Conservation (phyloP, 1,140 invertebrate species). For the Palaemon carinicauda region DNA sequence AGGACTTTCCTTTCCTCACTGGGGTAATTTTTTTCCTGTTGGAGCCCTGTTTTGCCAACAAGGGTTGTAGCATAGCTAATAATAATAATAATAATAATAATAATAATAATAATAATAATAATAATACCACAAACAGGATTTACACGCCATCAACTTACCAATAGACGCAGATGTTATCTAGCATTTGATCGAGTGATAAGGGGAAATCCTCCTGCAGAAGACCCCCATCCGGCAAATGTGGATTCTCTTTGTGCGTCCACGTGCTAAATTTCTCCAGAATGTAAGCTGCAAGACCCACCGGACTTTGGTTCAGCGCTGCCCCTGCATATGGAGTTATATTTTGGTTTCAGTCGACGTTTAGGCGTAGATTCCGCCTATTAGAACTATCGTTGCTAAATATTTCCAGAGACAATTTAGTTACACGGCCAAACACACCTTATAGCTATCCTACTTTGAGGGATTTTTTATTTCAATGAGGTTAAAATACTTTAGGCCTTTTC, state of each 20-base stretch:
- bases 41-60: too few relatives aligned
- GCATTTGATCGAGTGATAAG: constrained; percentile 76
- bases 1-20: not conserved
- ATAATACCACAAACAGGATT: not conserved
- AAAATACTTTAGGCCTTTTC: too few relatives aligned
- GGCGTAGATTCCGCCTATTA: too few relatives aligned
- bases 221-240: constrained; percentile 75
- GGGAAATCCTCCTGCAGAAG: constrained; percentile 67
- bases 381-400: too few relatives aligned
- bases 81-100: too few relatives aligned
- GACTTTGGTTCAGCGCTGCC: constrained; percentile 65
- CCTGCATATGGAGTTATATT: constrained; percentile 53
- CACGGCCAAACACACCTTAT: too few relatives aligned
- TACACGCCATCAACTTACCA: constrained; percentile 68
- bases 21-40: too few relatives aligned
- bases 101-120: too few relatives aligned
- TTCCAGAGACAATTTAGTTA: too few relatives aligned
- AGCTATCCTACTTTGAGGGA: too few relatives aligned
- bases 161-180: constrained; percentile 91
- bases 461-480: too few relatives aligned
- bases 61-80: too few relatives aligned
- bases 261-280: constrained; percentile 86
- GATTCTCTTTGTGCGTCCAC: constrained; percentile 74
- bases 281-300: constrained; percentile 80
- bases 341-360: not conserved